Conservation (phyloP, 2,797 vertebrate genomes). For the Eospalax fontanierii region DNA sequence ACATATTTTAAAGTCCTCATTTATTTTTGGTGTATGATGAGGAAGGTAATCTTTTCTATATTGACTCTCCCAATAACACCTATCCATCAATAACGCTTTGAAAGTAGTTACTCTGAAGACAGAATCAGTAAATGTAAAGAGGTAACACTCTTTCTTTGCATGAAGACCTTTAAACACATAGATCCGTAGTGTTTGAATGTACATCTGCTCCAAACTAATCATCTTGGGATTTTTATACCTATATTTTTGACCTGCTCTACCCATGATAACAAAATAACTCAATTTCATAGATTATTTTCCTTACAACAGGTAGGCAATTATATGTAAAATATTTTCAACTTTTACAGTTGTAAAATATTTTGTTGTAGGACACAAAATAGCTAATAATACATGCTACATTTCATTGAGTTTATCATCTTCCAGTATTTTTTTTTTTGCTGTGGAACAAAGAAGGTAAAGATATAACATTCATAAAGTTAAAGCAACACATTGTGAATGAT, state of each 20-base stretch:
- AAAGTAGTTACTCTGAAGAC: slow-evolving; percentile 72
- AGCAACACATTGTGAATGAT: slow-evolving; percentile 79
- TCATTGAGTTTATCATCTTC: slow-evolving; percentile 83
- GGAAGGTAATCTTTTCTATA: slow-evolving; percentile 39
- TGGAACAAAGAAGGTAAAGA: slow-evolving; percentile 75
- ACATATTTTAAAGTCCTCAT: not conserved
- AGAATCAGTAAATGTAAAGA: not conserved
- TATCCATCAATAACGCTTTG: slow-evolving; percentile 69
- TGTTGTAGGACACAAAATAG: slow-evolving; percentile 70
- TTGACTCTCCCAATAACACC: slow-evolving; percentile 25
- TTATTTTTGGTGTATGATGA: slow-evolving; percentile 64
- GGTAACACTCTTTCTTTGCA: not conserved
- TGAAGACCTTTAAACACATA: not conserved
- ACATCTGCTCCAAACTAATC: slow-evolving; percentile 47
- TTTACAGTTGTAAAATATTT: slow-evolving; percentile 72
- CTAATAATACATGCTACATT: slow-evolving; percentile 75
- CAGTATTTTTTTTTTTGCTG: slow-evolving; percentile 72
- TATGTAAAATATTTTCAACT: slow-evolving; percentile 66
- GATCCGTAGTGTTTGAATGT: not conserved
- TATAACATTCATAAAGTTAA: slow-evolving; percentile 82
- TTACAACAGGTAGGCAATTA: not conserved
- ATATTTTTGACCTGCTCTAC: slow-evolving; percentile 29
- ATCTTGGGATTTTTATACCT: slow-evolving; percentile 34
- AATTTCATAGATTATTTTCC: slow-evolving; percentile 65
- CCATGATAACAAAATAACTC: slow-evolving; percentile 61